Conservation (phyloP, 1,140 invertebrate genomes). For the Trachymyrmex cornetzi region DNA sequence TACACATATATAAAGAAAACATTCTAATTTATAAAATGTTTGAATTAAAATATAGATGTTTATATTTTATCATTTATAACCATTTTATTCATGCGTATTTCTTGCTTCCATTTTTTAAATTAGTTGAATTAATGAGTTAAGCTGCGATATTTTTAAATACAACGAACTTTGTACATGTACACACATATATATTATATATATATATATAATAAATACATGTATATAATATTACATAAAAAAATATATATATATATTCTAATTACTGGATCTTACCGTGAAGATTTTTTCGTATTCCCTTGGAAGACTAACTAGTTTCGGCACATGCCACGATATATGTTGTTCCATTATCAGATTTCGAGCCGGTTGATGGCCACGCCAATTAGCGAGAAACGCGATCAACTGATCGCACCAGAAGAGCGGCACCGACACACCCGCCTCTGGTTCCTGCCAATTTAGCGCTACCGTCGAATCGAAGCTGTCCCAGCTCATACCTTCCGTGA, state of each 20-base stretch:
- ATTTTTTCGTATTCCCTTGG: conserved; percentile 97
- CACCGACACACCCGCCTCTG: conserved; percentile 81
- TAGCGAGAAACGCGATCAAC: conserved; percentile 87
- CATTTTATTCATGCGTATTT: neutral
- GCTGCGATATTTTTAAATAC: neutral
- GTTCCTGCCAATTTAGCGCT: conserved; percentile 89
- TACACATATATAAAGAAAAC: neutral
- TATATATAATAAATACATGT: no score
- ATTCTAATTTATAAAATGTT: neutral
- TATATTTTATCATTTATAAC: neutral
- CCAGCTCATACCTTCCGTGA: conserved; percentile 90
- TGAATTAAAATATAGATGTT: neutral
- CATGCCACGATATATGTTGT: conserved; percentile 91
- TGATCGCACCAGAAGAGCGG: conserved; percentile 90
- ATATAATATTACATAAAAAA: no score
- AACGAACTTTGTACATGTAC: neutral
- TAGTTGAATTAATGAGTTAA: neutral
- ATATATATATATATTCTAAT: neutral
- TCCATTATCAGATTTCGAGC: conserved; percentile 89
- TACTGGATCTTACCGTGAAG: conserved; percentile 90
- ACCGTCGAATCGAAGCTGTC: conserved; percentile 90
- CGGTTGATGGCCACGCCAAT: conserved; percentile 83
- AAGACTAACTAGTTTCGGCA: conserved; percentile 93
- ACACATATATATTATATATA: no score
- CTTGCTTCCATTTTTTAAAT: neutral